Base-by-base conservation (phyloP, 2,797 vertebrate genomes). In the Rhynchotus rufescens region DNA sequence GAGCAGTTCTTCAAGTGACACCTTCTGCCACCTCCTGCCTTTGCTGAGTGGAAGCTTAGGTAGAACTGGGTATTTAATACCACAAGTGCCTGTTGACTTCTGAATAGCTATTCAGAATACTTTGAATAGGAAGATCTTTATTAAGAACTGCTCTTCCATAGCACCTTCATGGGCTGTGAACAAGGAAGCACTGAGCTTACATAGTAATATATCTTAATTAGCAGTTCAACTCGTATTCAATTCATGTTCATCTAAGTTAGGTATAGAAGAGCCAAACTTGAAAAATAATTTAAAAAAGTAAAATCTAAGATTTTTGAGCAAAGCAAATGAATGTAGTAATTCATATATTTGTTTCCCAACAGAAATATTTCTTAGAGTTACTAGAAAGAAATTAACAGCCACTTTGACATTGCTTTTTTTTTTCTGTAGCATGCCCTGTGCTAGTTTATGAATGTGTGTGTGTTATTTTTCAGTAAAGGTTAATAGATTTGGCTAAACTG, bases 31-130 rank as follows among this genome's bases (percentile, higher is more conserved):
- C 40, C 80, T 78, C 14, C 72, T 77, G 34, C n/a, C 45, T 64
- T 90, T 71, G 30, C 69, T 86, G 54, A 92, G 82, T 84, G 71
- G 57, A 76, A 21, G 45, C 84, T 92, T 84, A 94, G 94, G 60
- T 66, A 89, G 83, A 93, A 64, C 44, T 83, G 69, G 81, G 34
- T 86, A 57, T 91, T 94, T 94, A 78, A 73, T 93, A 69, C 79
- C 77, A 68, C 85, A 79, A 71, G 66, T 90, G 62, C 92, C 92
- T 81, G 56, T 82, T 96, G 72, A 75, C 80, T 94, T 96, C 77
- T 66, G 40, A 12, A 40, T 40, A 82, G 69, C 80, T 87, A 69
- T 79, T 89, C 77, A 86, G 67, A 93, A 84, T 90, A 87, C 49
- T 88, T 96, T 79, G 36, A 87, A 90, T 94, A 94, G 54, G 80